Conservation (phyloP, 1,140 invertebrate genomes). For the Branchinecta lynchi region DNA sequence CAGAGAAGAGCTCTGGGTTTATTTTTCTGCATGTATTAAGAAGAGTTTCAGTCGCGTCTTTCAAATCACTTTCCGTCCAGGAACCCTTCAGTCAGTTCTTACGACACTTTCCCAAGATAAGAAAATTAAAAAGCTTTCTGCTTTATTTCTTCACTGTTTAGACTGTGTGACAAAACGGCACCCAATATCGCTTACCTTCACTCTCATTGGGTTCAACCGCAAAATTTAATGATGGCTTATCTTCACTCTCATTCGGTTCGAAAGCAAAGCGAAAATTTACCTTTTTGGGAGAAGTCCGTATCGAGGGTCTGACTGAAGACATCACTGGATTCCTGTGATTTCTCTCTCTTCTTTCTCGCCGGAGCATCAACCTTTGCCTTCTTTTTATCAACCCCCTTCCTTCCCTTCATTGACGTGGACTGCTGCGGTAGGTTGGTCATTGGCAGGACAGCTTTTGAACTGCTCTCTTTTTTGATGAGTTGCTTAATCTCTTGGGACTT, state of each 20-base stretch:
- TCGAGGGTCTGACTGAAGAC: neutral
- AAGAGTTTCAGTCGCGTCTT: too few relatives aligned
- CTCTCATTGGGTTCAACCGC: neutral
- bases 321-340: slow-evolving; percentile 7
- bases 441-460: neutral
- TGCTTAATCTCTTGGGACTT: neutral
- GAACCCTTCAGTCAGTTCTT: too few relatives aligned
- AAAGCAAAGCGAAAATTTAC: neutral
- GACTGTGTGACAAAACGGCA: too few relatives aligned
- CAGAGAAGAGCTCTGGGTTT: too few relatives aligned
- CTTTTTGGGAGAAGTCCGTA: neutral
- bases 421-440: neutral
- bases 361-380: neutral
- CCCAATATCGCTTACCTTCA: neutral
- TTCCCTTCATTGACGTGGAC: too few relatives aligned
- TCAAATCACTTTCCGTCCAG: too few relatives aligned
- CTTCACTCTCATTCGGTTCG: neutral
- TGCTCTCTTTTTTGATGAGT: neutral
- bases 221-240: neutral
- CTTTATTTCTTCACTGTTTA: too few relatives aligned
- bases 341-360: neutral
- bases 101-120: too few relatives aligned
- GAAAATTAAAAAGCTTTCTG: too few relatives aligned
- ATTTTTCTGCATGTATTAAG: too few relatives aligned
- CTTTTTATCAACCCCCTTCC: neutral